Percentiles rank a stretch among this genome's conserved stretches.
Evolutionary conservation across 1,140 invertebrate genomes (phyloP).

Genomic region (Rhyzopertha dominica): DNA sequence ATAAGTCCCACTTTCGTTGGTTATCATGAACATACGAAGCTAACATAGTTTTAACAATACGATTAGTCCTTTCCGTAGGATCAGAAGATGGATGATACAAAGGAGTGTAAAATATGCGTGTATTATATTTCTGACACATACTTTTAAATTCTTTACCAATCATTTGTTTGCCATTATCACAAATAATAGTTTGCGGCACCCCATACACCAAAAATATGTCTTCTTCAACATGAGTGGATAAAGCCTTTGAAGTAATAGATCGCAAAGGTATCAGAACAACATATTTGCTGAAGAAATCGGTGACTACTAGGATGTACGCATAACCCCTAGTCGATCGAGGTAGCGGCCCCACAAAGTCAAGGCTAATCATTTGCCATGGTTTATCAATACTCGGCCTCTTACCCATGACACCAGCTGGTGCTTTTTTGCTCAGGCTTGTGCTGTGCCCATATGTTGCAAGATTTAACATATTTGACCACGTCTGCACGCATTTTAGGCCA

Average conservation of each 20-base stretch:
- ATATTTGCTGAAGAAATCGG: slow-evolving; percentile 43
- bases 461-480: not conserved
- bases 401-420: slow-evolving; percentile 4
- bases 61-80: slow-evolving; percentile 28
- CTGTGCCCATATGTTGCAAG: not conserved
- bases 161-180: slow-evolving; percentile 17
- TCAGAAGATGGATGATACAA: slow-evolving; percentile 5
- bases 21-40: slow-evolving; percentile 26
- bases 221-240: too few species aligned
- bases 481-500: slow-evolving; percentile 10
- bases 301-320: slow-evolving; percentile 9
- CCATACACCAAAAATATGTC: slow-evolving; percentile 15
- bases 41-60: slow-evolving; percentile 29
- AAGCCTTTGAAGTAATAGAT: slow-evolving; percentile 31
- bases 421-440: slow-evolving; percentile 1
- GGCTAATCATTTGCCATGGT: slow-evolving; percentile 12
- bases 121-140: not conserved
- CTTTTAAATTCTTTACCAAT: not conserved
- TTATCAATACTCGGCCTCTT: not conserved
- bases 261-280: slow-evolving; percentile 20
- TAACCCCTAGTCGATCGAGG: slow-evolving; percentile 1
- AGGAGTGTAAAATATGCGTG: not conserved
- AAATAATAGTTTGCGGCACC: slow-evolving; percentile 5
- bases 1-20: slow-evolving; percentile 31
- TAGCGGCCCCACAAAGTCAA: slow-evolving; percentile 18